A percentile compares a stretch with the other conserved stretches of the same genome.
These are phyloP conservation scores for Zoroaster sp. DNA, from an alignment of 53 echinoderm and acorn worm genomes.

Conservation along the genomic window DNA sequence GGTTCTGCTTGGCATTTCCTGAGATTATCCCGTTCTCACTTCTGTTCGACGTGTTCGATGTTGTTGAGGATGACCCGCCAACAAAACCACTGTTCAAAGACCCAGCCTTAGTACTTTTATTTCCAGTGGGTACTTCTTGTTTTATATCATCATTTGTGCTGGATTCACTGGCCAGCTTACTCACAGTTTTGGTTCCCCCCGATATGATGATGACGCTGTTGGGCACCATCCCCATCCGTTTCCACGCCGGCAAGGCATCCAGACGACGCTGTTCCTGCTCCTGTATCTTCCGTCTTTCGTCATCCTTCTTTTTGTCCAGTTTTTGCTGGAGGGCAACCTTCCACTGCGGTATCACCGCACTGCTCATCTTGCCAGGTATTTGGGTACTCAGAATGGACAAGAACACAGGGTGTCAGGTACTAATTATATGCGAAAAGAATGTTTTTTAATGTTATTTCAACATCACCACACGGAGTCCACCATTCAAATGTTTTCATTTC, in stretches of 20 bases:
- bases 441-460: not conserved
- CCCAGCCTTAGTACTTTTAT: not conserved
- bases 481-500: slow-evolving; percentile 43
- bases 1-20: not conserved
- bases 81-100: not conserved
- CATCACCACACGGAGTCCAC: not conserved
- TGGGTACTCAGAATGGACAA: not conserved
- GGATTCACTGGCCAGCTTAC: slow-evolving; percentile 12
- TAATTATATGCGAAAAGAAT: not conserved
- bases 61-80: not conserved
- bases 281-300: slow-evolving; percentile 66
- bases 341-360: slow-evolving; percentile 79
- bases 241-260: slow-evolving; percentile 79
- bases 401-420: slow-evolving; percentile 15
- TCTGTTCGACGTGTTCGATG: not conserved
- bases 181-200: slow-evolving; percentile 43
- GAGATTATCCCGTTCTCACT: not conserved
- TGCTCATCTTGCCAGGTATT: slow-evolving; percentile 63
- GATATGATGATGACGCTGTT: slow-evolving; percentile 87
- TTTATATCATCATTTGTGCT: not conserved
- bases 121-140: not conserved
- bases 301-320: slow-evolving; percentile 73
- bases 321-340: slow-evolving; percentile 83
- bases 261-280: slow-evolving; percentile 72
- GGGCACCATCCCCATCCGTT: slow-evolving; percentile 79